Base-by-base conservation (phyloP, 2,797 vertebrate genomes). In the Mus spretus region DNA sequence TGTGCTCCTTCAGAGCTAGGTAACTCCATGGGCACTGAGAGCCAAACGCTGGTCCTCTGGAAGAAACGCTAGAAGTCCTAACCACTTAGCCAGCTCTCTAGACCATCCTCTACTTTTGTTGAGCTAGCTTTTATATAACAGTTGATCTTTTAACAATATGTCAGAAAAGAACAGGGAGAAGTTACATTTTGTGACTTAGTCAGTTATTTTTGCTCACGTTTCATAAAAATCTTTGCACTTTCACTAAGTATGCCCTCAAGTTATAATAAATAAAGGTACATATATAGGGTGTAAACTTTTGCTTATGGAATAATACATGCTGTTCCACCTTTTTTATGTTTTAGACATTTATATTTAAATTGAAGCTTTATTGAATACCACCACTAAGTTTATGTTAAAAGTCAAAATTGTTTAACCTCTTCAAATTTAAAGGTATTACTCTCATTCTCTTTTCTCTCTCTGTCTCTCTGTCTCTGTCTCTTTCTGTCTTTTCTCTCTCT, bases 281-380 rank as follows among this genome's bases (percentile, higher is more conserved):
- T 24, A 31, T 91, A 81, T 31, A 96, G 86, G 44, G 93, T 82
- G 77, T 93, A 96, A 96, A 37, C n/a, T 92, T 96, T 95, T 87
- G 81, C 55, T 90, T 14, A 85, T 81, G 70, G 12, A 47, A 90
- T 83, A 96, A 55, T 91, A 40, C 19, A 70, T 67, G 59, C 2
- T 79, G 3, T 79, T 11, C 61, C 84, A 82, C 81, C 53, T 61
- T 90, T 90, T 93, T 67, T 31, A 78, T 95, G 31, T 37, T 78
- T 96, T 97, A 91, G 93, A 70, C 72, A 91, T 88, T 94, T 97
- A 89, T 57, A 89, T 91, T 96, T 95, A 95, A 90, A 34, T 59
- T 94, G 72, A 87, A 44, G 50, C 72, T 26, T 92, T 90, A 94
- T 57, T 93, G 94, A 84, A 28, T 94, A 70, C 65, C 34, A 91